These are phyloP conservation scores for Coluber constrictor DNA, from an alignment of 2,797 vertebrate species.

Conservation along the genomic window DNA sequence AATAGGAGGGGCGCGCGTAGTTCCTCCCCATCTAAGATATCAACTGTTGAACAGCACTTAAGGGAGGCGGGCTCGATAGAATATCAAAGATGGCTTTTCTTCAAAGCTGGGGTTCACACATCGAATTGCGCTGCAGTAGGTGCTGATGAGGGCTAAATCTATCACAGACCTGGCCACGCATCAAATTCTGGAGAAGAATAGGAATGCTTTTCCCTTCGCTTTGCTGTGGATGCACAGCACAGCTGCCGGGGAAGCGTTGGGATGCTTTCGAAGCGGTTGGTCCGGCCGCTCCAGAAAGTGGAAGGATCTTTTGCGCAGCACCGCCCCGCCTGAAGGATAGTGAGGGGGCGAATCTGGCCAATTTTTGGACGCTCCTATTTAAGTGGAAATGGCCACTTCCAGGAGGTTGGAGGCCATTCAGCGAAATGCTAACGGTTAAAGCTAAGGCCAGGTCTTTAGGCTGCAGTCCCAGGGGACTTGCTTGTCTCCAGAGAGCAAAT, in stretches of 20 bases:
- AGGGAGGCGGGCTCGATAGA: background rate
- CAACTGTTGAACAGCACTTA: background rate
- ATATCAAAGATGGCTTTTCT: background rate
- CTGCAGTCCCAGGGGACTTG: background rate
- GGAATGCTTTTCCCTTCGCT: background rate
- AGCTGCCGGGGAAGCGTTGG: background rate
- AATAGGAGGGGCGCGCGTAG: background rate
- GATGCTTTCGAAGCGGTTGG: background rate
- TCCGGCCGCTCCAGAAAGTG: background rate
- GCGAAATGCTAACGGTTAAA: constrained; percentile 45
- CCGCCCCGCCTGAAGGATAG: background rate
- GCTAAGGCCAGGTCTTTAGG: constrained; percentile 21
- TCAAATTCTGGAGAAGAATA: background rate
- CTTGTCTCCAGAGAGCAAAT: background rate
- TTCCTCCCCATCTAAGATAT: background rate
- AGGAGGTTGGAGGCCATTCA: constrained; percentile 29
- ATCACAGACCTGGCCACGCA: background rate
- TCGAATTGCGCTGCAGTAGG: background rate
- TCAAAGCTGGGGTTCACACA: background rate
- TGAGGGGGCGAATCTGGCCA: background rate
- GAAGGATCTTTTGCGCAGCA: background rate
- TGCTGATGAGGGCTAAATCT: background rate
- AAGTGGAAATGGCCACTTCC: constrained; percentile 60
- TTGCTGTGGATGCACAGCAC: background rate
- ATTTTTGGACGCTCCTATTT: constrained; percentile 48